These are phyloP conservation scores for Pseudotriccus pelzelni DNA, from an alignment of 2,797 vertebrate genomes.

Conservation along the genomic window DNA sequence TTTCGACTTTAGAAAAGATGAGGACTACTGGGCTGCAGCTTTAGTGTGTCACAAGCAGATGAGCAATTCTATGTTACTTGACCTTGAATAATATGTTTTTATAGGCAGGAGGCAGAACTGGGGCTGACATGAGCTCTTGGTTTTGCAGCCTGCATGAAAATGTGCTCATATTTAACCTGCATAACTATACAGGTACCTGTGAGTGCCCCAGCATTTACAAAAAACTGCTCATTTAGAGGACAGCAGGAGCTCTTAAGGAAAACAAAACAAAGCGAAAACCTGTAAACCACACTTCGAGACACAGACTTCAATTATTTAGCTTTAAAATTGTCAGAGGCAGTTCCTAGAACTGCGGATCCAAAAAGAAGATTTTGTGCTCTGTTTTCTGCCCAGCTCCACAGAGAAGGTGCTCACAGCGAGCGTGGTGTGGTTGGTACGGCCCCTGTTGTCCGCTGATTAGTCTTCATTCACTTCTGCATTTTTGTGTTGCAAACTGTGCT, in stretches of 20 bases:
- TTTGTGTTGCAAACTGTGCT: not conserved
- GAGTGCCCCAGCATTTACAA: not conserved
- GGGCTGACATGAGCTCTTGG: not conserved
- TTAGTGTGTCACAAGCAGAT: not conserved
- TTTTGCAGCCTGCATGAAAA: not conserved
- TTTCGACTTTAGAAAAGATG: not conserved
- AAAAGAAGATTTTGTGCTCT: not conserved
- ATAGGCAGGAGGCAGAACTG: not conserved
- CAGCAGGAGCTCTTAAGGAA: not conserved
- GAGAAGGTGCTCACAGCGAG: not conserved
- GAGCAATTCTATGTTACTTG: not conserved
- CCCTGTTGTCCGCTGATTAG: not conserved
- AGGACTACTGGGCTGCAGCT: not conserved
- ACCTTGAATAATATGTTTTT: not conserved
- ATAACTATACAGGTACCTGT: not conserved
- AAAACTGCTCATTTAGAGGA: not conserved
- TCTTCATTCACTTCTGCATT: not conserved
- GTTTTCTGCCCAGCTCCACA: not conserved
- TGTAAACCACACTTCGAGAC: not conserved
- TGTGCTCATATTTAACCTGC: not conserved
- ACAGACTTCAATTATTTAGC: not conserved
- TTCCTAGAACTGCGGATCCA: not conserved
- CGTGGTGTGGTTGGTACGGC: rapidly evolving
- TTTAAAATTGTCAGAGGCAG: not conserved
- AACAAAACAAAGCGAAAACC: not conserved